Conservation (phyloP, 2,797 vertebrate genomes). For the Sparus aurata region DNA sequence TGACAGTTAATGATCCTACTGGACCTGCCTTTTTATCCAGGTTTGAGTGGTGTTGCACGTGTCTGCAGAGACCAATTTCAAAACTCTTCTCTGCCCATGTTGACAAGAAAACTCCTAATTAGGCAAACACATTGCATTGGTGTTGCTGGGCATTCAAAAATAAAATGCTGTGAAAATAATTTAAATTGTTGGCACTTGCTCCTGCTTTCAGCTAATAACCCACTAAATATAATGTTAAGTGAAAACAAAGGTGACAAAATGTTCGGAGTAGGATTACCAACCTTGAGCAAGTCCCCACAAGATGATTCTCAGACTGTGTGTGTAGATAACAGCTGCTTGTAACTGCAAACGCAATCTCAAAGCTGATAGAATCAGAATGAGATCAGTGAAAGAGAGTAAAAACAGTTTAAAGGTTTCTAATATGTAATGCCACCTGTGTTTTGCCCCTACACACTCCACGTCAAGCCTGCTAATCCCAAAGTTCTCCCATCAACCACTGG, state of each 20-base stretch:
- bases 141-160: background rate
- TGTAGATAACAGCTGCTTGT: background rate
- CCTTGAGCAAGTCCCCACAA: constrained; percentile 19
- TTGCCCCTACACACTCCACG: no score
- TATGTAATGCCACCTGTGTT: background rate
- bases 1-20: background rate
- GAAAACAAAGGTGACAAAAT: constrained; percentile 6
- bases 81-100: background rate
- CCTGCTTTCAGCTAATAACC: background rate
- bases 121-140: background rate
- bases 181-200: constrained; percentile 1
- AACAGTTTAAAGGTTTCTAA: background rate
- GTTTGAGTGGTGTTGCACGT: background rate
- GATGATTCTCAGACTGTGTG: background rate
- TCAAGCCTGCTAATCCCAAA: background rate
- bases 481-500: constrained; percentile 46
- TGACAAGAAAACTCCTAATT: background rate
- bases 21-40: background rate
- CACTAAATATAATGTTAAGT: background rate
- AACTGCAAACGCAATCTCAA: background rate
- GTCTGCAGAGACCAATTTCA: background rate
- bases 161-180: background rate
- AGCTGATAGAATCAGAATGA: background rate
- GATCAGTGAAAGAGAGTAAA: background rate
- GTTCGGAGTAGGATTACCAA: background rate